Evolutionary conservation across 30 jellyfish, hydroid and myxozoan species (phyloP), one percentile per base, ranked within the genome.

Genomic region (Mastigias papua): DNA sequence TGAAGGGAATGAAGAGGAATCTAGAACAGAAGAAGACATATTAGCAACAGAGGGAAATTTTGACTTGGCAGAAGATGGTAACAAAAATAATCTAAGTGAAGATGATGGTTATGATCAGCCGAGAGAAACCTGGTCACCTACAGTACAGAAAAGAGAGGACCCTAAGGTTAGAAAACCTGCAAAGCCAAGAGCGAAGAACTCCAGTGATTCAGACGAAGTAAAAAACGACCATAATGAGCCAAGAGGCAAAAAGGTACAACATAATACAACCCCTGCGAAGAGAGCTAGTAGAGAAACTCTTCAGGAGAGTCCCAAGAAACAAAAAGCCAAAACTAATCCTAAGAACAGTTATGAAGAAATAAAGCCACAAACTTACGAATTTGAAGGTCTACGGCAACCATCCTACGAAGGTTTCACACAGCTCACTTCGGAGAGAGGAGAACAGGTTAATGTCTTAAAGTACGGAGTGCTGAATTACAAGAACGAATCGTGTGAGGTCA

Each of bases 341-440:
- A 35, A 34, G 66, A 37, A 16, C 2, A 26, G 22, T 60, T 9
- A 73, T 2, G 51, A 58, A 17, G 82, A 29, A 32, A 16, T 34
- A 20, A 46, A 51, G 34, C 72, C 42, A 26, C 66, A 31, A n/a
- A 66, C 74, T 1, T 66, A 76, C 68, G 68, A 50, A 54, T 78
- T 63, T 62, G 86, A 60, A 13, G 96, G 88, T 19, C 62, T 72
- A 20, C 58, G 89, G 34, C 72, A 61, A 58, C 82, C 81, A n/a
- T 73, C 86, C 2, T 33, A 30, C 65, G 96, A 88, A 28, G 70
- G 80, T 3, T 73, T 88, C 48, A 48, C 80, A 29, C 97, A 75
- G 80, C 79, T 88, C 48, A 73, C 83, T 0, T 72, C 97, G 33
- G 94, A 82, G 28, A 64, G 91, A 54, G 94, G 92, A 27, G 97